Base-by-base conservation (phyloP, 2,888 invertebrate genomes). In the Drosophila rellima region DNA sequence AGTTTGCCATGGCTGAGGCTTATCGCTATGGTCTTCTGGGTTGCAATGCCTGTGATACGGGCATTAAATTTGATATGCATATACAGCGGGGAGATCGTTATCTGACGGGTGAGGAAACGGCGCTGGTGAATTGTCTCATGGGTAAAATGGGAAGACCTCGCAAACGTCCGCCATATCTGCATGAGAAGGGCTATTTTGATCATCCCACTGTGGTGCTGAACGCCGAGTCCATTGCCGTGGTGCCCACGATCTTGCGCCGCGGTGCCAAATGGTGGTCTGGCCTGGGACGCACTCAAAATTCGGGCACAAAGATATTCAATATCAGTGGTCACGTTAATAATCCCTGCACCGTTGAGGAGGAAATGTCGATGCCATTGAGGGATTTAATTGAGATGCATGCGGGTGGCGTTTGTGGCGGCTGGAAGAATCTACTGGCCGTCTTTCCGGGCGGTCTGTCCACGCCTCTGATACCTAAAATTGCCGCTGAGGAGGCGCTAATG, bases 391-490 rank as follows among this genome's bases (percentile, higher is more conserved):
- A 99, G 92, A 93, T 95, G 23, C 99, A 99, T 92, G 97, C 97
- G 3, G 99, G 99, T 0, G 99, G 99, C 7, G 97, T 99, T 0
- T 95, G 94, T 52, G 99, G 99, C 0, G 99, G 99, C 3, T 99
- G 99, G 99, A 98, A 99, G 88, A 99, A 99, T 93, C 94, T 99
- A 63, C 93, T 98, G 13, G 98, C 97, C 31, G 95, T 99, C 69
- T 99, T 99, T 85, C 99, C 99, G 1, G 99, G 99, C 7, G 99
- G 99, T 0, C 97, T 98, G 0, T 99, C 99, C 0, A 98, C 98
- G 0, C 98, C 99, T 0, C 94, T 99, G n/a, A 96, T 99, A 2
- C 3, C 29, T 33, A 97, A 97, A 92, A 94, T 94, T 67, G 96
- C 97, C 0, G 99, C 99, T 92, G 96, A 96, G 67, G 96, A 96